phyloP scores from a whole-genome alignment of 2,797 vertebrate species.

The Chloroceryle inda region DNA sequence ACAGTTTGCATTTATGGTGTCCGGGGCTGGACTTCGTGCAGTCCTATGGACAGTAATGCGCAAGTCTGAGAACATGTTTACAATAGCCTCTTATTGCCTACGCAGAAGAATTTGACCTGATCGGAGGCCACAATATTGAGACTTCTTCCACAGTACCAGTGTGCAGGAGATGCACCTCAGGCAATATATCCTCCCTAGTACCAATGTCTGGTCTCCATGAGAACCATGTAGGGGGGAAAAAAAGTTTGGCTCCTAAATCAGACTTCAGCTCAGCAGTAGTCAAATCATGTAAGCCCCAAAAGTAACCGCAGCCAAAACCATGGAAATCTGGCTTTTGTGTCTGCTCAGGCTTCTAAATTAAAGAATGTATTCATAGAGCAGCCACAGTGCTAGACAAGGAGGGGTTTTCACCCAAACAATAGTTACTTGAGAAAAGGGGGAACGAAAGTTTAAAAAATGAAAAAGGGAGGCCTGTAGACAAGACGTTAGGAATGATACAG shows the following conservation, averaged over 20 bases:
- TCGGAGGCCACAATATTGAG: not conserved
- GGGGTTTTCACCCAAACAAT: not conserved
- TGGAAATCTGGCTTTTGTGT: constrained; percentile 27
- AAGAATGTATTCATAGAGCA: not conserved
- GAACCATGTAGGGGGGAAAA: not conserved
- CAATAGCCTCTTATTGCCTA: not conserved
- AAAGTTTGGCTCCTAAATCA: constrained; percentile 40
- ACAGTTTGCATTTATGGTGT: not conserved
- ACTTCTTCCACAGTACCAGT: not conserved
- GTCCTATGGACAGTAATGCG: fast-evolving
- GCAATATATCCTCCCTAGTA: not conserved
- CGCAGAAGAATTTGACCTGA: not conserved
- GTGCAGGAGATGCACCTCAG: not conserved
- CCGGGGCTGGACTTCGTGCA: not conserved
- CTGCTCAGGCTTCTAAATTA: not conserved
- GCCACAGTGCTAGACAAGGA: not conserved
- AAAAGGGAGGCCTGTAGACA: not conserved
- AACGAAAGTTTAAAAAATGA: not conserved
- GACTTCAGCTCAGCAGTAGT: constrained; percentile 58
- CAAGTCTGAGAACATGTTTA: not conserved
- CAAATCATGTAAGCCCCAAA: constrained; percentile 51
- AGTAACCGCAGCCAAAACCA: constrained; percentile 5
- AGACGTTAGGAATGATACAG: not conserved
- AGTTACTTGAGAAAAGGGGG: not conserved
- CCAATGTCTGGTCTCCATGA: constrained; percentile 40